Base-by-base conservation (phyloP, 2,888 invertebrate species). In the Sphaerophoria taeniata region DNA sequence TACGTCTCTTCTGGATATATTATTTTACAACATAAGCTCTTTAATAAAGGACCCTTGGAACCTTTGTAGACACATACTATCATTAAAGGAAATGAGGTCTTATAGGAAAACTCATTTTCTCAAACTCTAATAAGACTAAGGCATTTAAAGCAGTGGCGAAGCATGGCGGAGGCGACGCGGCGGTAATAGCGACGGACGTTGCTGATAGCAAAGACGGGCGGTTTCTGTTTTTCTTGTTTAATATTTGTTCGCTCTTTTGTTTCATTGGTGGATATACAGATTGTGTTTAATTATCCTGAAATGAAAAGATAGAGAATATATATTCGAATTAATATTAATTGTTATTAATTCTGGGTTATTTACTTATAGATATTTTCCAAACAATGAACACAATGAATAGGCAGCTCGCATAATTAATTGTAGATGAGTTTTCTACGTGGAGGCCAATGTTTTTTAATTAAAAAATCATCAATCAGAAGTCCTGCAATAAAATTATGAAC, bases 211-310 rank as follows among this genome's bases (percentile, higher is more conserved):
- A 16, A 16, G 71, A 60, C 43, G 77, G 61, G 39, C 45, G 11
- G 47, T 47, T 9, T 49, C 69, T 65, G 73, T 63, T 12, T 14
- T 49, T 49, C 24, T 51, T 58, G 2, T 24, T 24, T 24, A 24
- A 24, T 24, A 24, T 24, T 24, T 24, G 24, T 24, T 2, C 24
- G 24, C 24, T 24, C 49, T 49, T 9, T n/a, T 39, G 36, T 24
- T 49, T 56, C 45, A 36, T 14, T 60, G 24, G 16, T 12, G 11
- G 63, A 51, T 11, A 56, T 45, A 43, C 63, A 53, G 71, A 71
- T 63, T 73, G 49, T 61, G 61, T 76, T 80, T 80, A 76, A 80
- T 80, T 84, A 80, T 51, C 75, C 84, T 84, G 80, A 65, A 84
- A 84, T 61, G 51, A 79, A 84, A 84, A 67, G 67, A 84, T 31